Base-by-base conservation (phyloP, 1,140 invertebrate genomes). In the Eciton burchellii region DNA sequence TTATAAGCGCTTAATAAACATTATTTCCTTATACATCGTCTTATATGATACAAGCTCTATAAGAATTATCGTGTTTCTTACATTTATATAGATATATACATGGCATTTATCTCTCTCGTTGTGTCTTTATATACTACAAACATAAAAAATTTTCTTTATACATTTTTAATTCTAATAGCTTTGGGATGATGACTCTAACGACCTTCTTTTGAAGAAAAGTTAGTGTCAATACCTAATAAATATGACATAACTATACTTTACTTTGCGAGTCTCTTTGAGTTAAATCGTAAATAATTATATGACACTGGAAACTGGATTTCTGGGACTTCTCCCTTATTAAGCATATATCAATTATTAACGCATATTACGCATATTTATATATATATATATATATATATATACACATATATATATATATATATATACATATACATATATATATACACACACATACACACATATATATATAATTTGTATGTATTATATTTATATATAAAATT, bases 11-110 rank as follows among this genome's bases (percentile, higher is more conserved):
- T 21, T 49, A n/a, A 72, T 49, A 62, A 63, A 57, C 47, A 56
- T 72, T 35, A 84, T 47, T 5, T 45, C 59, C 47, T 81, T 57
- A 57, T 21, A 52, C 56, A 82, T 81, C 52, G 4, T 54, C 76
- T 86, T 86, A 74, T 76, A 87, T 24, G 35, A 74, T 81, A 84
- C 57, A 87, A 81, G 85, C 82, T 84, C 85, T 88, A 88, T 82
- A 45, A 63, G 79, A 88, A 82, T 45, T 21, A n/a, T 60, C 35
- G 35, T 43, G 41, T 24, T 54, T 16, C 19, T 79, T 68, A 81
- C 41, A 63, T 76, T 65, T 76, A 66, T 66, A 57, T 56, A 79
- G 52, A 54, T 84, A 82, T 84, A 81, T 84, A 76, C 83, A 84
- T 54, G 62, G 65, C 84, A 84, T 81, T 81, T 73, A 76, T 60